Evolutionary conservation across 2,113 vertebrate species (phyloP), one percentile per base, ranked within the genome.

Genomic region (Polypterus senegalus): DNA sequence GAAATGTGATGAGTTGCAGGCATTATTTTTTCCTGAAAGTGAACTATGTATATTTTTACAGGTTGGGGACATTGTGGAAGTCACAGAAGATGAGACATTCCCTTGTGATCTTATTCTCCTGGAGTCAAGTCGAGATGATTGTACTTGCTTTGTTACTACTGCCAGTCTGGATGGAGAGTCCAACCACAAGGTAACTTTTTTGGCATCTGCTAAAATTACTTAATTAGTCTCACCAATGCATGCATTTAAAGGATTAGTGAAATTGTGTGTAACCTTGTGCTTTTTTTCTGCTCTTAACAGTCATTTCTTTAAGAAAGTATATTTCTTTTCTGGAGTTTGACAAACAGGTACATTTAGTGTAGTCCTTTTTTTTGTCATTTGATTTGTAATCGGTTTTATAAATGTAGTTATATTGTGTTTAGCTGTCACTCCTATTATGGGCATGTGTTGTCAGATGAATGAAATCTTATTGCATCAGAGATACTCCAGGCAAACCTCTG

Each of bases 131-230:
- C 86, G 87, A 56, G 66, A 67, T 2, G 94, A 97, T 0, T 90
- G 82, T 62, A 92, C 85, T 58, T 98, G 96, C 70, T 92, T 92
- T 0, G 92, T 97, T 69, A 98, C 93, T 44, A 98, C 96, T 49
- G 94, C 94, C 0, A 98, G 94, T 81, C 89, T 98, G 3, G 96
- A 98, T 70, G 96, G 96, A 60, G 94, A 98, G 78, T 97, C 94
- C 49, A 98, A 97, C 72, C 92, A 92, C 78, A 98, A 98, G 91
- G 95, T 98, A 72, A 56, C 8, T 46, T 53, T 8, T 63, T 9
- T 63, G 10, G 64, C 64, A 2, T 58, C 51, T 43, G n/a, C 3
- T 1, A 47, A 4, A 3, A 10, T 3, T 3, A 8, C 11, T 49
- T 47, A 9, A 7, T n/a, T 3, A 6, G 4, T 45, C 7, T n/a